phyloP scores from a whole-genome alignment of 2,113 vertebrate species.

The Taurulus bubalis region DNA sequence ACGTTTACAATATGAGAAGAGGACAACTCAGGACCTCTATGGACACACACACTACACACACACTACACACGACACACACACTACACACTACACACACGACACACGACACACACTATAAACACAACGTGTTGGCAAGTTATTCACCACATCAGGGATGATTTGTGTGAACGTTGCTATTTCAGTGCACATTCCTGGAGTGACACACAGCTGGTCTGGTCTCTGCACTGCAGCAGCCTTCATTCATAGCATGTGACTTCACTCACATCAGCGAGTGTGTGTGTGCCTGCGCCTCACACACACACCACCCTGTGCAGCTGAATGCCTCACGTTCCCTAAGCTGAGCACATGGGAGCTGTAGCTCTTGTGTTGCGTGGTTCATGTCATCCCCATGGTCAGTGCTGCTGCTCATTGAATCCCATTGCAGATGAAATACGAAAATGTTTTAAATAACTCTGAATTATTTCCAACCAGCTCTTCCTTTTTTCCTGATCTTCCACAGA shows the following conservation, averaged over 20 bases:
- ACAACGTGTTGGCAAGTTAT: too few relatives aligned
- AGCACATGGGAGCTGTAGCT: background rate
- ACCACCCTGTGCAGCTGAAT: background rate
- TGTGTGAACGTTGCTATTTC: background rate
- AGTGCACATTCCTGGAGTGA: slow-evolving; percentile 14
- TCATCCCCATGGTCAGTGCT: slow-evolving; percentile 8
- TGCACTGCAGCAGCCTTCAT: slow-evolving; percentile 46
- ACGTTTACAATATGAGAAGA: too few relatives aligned
- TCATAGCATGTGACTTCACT: slow-evolving; percentile 30
- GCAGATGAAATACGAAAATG: slow-evolving; percentile 29
- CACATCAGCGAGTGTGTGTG: background rate
- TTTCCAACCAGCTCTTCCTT: slow-evolving; percentile 83
- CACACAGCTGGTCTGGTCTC: background rate
- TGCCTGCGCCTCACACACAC: background rate
- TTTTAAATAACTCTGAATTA: slow-evolving; percentile 25
- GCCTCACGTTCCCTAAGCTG: background rate
- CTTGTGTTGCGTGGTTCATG: slow-evolving; percentile 28
- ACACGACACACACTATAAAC: too few relatives aligned
- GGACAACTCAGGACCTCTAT: too few relatives aligned
- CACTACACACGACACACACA: too few relatives aligned
- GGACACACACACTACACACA: too few relatives aligned
- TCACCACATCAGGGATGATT: too few relatives aligned
- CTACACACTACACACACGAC: too few relatives aligned
- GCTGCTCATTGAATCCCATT: slow-evolving; percentile 21
- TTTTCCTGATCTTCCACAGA: slow-evolving; percentile 91